Base-by-base conservation (phyloP, 2,113 vertebrate species). In the Phycodurus eques region DNA sequence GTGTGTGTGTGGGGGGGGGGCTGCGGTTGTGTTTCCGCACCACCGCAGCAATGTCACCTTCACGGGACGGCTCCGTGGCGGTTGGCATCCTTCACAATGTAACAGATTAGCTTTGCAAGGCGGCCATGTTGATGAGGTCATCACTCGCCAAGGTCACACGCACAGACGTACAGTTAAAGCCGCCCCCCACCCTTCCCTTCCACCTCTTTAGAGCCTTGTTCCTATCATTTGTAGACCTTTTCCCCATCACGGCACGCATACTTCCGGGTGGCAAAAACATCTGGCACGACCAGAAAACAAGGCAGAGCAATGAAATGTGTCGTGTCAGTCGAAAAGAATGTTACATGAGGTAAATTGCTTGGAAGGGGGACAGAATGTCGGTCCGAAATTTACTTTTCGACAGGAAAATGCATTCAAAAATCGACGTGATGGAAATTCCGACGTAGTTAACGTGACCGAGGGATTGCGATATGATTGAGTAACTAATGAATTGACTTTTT, bases 101-200 rank as follows among this genome's bases (percentile, higher is more conserved):
- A 87, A 88, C 89, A 89, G 88, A 90, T 90, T 89, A 91, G 87
- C 87, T 90, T 88, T 83, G 87, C 87, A 85, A 66, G 87, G 87
- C 85, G 73, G 85, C 79, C 82, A 88, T 86, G 88, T 87, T 90
- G 90, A 91, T 90, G 86, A 91, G 89, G 90, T 91, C 90, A 88
- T 85, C 88, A 82, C 80, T 87, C 85, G 81, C 88, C 90, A 91
- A 91, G 89, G 90, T 90, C 87, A 86, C 83, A 86, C 79, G 79
- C 86, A 80, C 81, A 85, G 81, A 78, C 79, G 70, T 78, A 67
- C 43, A 74, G 74, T 85, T 79, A 59, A 49, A 78, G 77, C 83
- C 81, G 76, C 73, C 46, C 72, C 73, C 46, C 72, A 75, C 39
- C 73, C 71, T 51, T 65, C 79, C 69, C 78, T 49, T 17, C 13